Base-by-base conservation (phyloP, 2,113 vertebrate species). In the Xiphophorus hellerii region DNA sequence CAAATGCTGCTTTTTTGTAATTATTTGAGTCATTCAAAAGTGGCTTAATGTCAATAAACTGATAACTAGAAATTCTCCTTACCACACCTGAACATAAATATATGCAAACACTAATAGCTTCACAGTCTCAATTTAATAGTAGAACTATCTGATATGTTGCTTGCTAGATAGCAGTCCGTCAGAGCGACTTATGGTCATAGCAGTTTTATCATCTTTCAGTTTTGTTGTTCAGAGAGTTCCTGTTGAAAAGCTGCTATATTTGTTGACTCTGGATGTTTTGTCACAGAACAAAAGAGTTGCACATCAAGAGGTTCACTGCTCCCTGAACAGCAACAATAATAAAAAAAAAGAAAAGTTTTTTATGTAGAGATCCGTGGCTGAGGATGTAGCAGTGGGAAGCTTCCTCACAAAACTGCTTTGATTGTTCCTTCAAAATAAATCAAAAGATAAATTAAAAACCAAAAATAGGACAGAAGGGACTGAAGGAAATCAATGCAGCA, bases 231-330 rank as follows among this genome's bases (percentile, higher is more conserved):
- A 48, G 4, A 48, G 51, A 48, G 51, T n/a, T 58, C 51, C 51
- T 58, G 51, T 10, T 58, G 51, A 58, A 58, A n/a, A 58, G 51
- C 51, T 58, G 51, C 51, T n/a, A 28, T 48, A 65, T 85, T 73
- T 77, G 68, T 82, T 67, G 51, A 48, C 72, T 37, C 39, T 81
- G 27, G 71, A 84, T 72, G 68, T 67, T 31, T 76, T 73, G 74
- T 71, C 70, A 20, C 28, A 66, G 76, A 82, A 68, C 62, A 66
- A 81, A 81, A 68, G 70, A 85, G 73, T 64, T 71, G 76, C 27
- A 74, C 86, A 88, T 88, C 84, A 87, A 84, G 75, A 80, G 68
- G 65, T 79, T 65, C 58, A 5, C 31, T 44, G 63, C 67, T 74
- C 44, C 11, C 62, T 51, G 39, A 64, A n/a, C 65, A 82, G 27